Base-by-base conservation (phyloP, 2,113 vertebrate genomes). In the Pelusios castaneus region DNA sequence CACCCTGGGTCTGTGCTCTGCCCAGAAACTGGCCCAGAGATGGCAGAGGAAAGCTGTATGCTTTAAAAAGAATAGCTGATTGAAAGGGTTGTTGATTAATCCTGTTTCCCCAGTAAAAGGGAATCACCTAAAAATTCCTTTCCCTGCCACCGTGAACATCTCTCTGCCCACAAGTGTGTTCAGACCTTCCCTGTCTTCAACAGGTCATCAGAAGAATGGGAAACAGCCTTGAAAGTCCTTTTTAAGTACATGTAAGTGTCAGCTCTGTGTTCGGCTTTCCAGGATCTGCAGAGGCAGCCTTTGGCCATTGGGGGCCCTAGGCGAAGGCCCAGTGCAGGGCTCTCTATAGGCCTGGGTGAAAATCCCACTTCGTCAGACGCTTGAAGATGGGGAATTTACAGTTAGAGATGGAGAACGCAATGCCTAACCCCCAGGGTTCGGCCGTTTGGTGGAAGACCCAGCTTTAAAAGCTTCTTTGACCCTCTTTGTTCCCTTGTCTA, bases 241-340 rank as follows among this genome's bases (percentile, higher is more conserved):
- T 94, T 95, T 27, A 41, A 3, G 11, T 94, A 97, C 89, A 88
- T 97, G 97, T 97, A 89, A 97, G 96, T 91, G 34, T 12, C 38
- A 41, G 43, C 31, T 55, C 31, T 21, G 21, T 4, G 63, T 54
- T 41, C 5, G 5, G 38, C 25, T 21, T 21, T 19, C 52, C 55
- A 63, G 88, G 67, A 34, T 54, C 25, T 3, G 84, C n/a, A n/a
- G n/a, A n/a, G n/a, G n/a, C n/a, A n/a, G n/a, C n/a, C n/a, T n/a
- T n/a, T n/a, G n/a, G n/a, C n/a, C n/a, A n/a, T n/a, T n/a, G n/a
- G n/a, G n/a, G n/a, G n/a, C n/a, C n/a, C n/a, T n/a, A n/a, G n/a
- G n/a, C n/a, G n/a, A n/a, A n/a, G n/a, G n/a, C n/a, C n/a, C n/a
- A n/a, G n/a, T n/a, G n/a, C n/a, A n/a, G n/a, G n/a, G n/a, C n/a